These are phyloP conservation scores for Peromyscus melanophrys DNA, from an alignment of 2,797 vertebrate species.

Conservation along the genomic window DNA sequence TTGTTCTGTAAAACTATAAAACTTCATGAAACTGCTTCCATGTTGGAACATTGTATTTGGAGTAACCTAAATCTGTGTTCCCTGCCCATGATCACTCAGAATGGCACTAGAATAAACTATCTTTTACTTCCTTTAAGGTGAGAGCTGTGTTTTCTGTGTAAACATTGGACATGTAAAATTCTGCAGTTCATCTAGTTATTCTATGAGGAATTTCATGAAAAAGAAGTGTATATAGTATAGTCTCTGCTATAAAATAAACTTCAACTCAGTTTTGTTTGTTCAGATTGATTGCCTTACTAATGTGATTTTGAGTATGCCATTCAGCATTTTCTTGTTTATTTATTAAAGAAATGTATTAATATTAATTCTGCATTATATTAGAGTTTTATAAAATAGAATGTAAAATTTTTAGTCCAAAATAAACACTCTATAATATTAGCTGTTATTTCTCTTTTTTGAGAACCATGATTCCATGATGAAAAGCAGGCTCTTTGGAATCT, in stretches of 20 bases:
- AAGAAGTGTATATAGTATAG: background rate
- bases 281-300: background rate
- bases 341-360: slow-evolving; percentile 44
- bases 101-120: background rate
- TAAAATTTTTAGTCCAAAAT: slow-evolving; percentile 45
- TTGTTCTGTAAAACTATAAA: slow-evolving; percentile 5
- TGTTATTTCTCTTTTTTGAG: background rate
- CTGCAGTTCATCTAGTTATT: background rate
- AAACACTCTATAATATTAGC: slow-evolving; percentile 26
- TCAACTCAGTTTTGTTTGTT: background rate
- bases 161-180: background rate
- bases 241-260: background rate
- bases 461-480: slow-evolving; percentile 1
- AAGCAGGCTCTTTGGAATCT: slow-evolving; percentile 27
- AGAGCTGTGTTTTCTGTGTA: background rate
- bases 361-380: background rate
- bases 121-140: background rate
- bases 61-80: background rate
- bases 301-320: background rate
- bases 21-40: background rate
- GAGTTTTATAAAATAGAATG: slow-evolving; percentile 18
- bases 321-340: slow-evolving; percentile 44
- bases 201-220: background rate
- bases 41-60: background rate
- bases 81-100: background rate